Evolutionary conservation across 2,888 invertebrate genomes (phyloP), one percentile per base, ranked within the genome.

Genomic region (Eristalinus sepulchralis): DNA sequence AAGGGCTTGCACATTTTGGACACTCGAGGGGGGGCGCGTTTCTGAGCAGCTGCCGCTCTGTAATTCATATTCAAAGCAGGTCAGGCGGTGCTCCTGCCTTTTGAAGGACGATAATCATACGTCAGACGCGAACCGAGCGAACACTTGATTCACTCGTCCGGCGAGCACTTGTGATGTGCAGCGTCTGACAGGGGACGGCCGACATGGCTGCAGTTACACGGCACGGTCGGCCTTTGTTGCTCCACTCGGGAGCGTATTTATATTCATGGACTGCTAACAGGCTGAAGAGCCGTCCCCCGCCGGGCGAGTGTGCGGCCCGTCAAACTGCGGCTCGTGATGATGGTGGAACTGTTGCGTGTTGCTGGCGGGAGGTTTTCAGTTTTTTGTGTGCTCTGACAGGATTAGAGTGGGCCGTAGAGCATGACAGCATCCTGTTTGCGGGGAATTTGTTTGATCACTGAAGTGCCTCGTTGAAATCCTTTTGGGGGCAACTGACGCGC

Each of bases 241-340:
- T 57, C 57, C 57, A 27, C 31, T 67, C 27, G 22, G 6, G 20
- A 64, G 55, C 63, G 63, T 63, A 75, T 75, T 81, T 75, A 75
- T 70, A 68, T 80, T 80, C 80, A 73, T 80, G 80, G 67, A 80
- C 67, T 80, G 80, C 39, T 73, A 68, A 80, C 80, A 70, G 70
- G 67, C 24, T 60, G 34, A 70, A 63, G 62, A 22, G 59, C 67
- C 59, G 33, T 17, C 17, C 47, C 57, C 24, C 11, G 22, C 13
- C 53, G 68, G 63, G 55, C 34, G 36, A 20, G 47, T 1, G 34
- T 47, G 17, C 47, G 17, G 24, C 31, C 57, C 9, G 27, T 71
- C 70, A 78, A 71, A 27, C 57, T 76, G n/a, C 66, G 68, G 33
- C 55, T 63, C 36, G 63, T 64, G 78, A 78, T 70, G 57, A 63